phyloP scores from a whole-genome alignment of 2,113 vertebrate genomes.

The Rattus norvegicus region DNA sequence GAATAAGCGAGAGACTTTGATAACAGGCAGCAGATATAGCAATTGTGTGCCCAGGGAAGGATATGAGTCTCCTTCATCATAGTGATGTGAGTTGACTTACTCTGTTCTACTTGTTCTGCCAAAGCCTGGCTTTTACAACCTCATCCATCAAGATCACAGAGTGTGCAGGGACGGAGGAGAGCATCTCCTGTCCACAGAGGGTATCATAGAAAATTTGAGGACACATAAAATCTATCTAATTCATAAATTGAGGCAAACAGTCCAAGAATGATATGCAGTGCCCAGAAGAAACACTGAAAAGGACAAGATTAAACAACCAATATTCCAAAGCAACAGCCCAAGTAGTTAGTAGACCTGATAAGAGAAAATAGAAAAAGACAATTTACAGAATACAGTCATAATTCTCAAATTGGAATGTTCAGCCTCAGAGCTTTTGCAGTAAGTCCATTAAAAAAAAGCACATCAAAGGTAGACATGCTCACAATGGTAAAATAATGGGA shows the following conservation, averaged over 20 bases:
- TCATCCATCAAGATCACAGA: constrained; percentile 13
- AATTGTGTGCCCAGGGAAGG: constrained; percentile 5
- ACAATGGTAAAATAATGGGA: neutral
- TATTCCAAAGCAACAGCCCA: neutral
- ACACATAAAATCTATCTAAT: constrained; percentile 9
- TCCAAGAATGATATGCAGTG: constrained; percentile 1
- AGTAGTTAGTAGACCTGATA: neutral
- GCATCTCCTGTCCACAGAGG: neutral
- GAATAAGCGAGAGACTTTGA: neutral
- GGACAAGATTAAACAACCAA: neutral
- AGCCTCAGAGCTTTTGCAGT: neutral
- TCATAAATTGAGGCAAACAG: neutral
- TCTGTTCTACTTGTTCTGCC: neutral
- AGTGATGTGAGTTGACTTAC: neutral
- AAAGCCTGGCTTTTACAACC: neutral
- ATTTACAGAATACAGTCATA: neutral
- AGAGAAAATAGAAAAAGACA: neutral
- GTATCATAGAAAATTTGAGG: neutral
- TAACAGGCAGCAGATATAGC: neutral
- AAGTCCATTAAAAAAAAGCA: constrained; percentile 39
- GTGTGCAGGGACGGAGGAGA: neutral
- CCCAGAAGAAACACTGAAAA: constrained; percentile 19
- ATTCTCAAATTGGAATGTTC: constrained; percentile 35
- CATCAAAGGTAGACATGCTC: neutral
- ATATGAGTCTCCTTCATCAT: neutral